phyloP scores from a whole-genome alignment of 2,888 invertebrate species.

The Noctua comes region DNA sequence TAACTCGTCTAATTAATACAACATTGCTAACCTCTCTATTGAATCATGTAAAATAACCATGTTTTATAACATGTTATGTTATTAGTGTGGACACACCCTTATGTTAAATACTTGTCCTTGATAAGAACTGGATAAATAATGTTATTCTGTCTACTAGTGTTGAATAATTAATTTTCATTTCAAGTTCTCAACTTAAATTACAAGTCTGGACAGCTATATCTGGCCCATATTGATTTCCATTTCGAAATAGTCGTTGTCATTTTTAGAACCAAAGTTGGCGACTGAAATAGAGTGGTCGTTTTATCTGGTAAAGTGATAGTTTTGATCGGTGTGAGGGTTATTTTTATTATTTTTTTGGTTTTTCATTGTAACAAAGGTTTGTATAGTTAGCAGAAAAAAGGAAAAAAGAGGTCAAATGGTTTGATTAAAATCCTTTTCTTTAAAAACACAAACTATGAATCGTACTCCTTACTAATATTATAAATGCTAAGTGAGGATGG shows the following conservation, averaged over 20 bases:
- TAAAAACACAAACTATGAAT: background rate
- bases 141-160: slow-evolving; percentile 11
- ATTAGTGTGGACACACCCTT: background rate
- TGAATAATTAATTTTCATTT: slow-evolving; percentile 25
- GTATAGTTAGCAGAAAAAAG: background rate
- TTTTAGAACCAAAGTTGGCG: slow-evolving; percentile 35
- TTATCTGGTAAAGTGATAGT: slow-evolving; percentile 8
- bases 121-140: slow-evolving; percentile 23
- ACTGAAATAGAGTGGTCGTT: slow-evolving; percentile 33
- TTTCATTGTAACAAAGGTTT: background rate
- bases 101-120: background rate
- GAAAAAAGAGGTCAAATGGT: background rate
- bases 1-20: too few relatives aligned
- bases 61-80: too few relatives aligned
- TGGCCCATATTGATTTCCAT: slow-evolving; percentile 46
- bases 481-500: too few relatives aligned
- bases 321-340: background rate
- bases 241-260: slow-evolving; percentile 44
- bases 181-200: slow-evolving; percentile 23
- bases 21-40: too few relatives aligned
- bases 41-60: too few relatives aligned
- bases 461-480: too few relatives aligned
- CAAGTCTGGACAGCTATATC: slow-evolving; percentile 11
- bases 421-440: background rate
- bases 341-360: background rate